Percentiles rank a stretch among this genome's conserved stretches.
Evolutionary conservation across 2,113 vertebrate species (phyloP).

Genomic region (Monopterus albus): DNA sequence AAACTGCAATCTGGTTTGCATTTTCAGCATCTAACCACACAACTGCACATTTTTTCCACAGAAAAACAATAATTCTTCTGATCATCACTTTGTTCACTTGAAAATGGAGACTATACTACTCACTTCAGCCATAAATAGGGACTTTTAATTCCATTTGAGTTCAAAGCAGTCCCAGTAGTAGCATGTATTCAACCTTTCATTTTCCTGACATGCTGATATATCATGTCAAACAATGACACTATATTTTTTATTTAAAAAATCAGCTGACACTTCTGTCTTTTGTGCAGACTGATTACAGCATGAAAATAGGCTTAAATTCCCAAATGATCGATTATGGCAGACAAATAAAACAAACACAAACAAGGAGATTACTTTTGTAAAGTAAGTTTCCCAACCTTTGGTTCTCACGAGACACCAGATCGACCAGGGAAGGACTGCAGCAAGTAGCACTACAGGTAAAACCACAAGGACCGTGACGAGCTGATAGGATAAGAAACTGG

Average conservation of each 20-base stretch:
- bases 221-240: neutral
- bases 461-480: conserved; percentile 28
- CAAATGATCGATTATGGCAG: neutral
- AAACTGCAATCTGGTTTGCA: conserved; percentile 67
- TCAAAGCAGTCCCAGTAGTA: neutral
- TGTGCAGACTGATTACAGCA: too few relatives aligned
- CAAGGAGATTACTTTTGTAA: neutral
- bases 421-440: conserved; percentile 17
- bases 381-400: conserved; percentile 30
- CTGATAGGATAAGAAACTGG: neutral
- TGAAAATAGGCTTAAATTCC: neutral
- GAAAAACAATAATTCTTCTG: conserved; percentile 21
- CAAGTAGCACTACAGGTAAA: conserved; percentile 31
- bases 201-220: neutral
- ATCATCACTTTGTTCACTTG: conserved; percentile 1
- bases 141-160: neutral
- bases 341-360: neutral
- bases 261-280: neutral
- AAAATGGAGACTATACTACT: neutral
- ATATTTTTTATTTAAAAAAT: neutral
- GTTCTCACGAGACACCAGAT: conserved; percentile 44
- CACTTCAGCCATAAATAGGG: neutral
- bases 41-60: conserved; percentile 58
- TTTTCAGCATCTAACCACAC: conserved; percentile 57
- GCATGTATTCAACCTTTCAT: too few relatives aligned